Conservation (phyloP, 2,797 vertebrate species). For the Cheracebus regulus region DNA sequence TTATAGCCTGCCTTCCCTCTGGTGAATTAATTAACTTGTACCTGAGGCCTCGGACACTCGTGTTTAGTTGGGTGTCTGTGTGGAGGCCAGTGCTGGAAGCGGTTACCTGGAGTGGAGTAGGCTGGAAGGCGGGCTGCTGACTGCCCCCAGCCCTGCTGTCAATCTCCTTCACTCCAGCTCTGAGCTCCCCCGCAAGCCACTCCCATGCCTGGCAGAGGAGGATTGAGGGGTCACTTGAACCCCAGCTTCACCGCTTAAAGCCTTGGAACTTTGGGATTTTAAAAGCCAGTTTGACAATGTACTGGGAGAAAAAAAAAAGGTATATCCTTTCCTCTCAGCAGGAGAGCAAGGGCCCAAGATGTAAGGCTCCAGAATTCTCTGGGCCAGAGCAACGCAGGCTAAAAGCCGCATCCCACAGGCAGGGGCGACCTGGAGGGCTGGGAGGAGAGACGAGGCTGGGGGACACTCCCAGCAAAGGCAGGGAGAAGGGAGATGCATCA, state of each 20-base stretch:
- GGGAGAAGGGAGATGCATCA: fast-evolving
- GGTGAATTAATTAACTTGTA: slow-evolving; percentile 82
- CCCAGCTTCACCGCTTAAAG: neutral
- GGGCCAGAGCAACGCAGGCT: fast-evolving
- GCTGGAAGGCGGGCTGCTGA: neutral
- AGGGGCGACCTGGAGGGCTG: neutral
- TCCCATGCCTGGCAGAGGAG: neutral
- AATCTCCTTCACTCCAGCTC: neutral
- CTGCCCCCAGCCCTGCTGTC: neutral
- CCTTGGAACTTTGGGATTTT: neutral
- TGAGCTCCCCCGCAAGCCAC: neutral
- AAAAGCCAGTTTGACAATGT: neutral
- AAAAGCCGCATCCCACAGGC: fast-evolving
- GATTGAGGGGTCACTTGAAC: neutral
- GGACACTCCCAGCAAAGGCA: neutral
- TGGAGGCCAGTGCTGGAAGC: neutral
- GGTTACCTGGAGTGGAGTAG: fast-evolving
- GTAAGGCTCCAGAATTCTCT: neutral
- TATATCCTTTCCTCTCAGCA: neutral
- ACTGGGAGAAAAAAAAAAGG: neutral
- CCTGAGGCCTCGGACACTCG: slow-evolving; percentile 55
- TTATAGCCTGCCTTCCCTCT: slow-evolving; percentile 83
- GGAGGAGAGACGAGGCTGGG: neutral
- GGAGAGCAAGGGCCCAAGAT: neutral
- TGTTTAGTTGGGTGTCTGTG: slow-evolving; percentile 21